Conservation (phyloP, 2,797 vertebrate genomes). For the Prunella strophiata region DNA sequence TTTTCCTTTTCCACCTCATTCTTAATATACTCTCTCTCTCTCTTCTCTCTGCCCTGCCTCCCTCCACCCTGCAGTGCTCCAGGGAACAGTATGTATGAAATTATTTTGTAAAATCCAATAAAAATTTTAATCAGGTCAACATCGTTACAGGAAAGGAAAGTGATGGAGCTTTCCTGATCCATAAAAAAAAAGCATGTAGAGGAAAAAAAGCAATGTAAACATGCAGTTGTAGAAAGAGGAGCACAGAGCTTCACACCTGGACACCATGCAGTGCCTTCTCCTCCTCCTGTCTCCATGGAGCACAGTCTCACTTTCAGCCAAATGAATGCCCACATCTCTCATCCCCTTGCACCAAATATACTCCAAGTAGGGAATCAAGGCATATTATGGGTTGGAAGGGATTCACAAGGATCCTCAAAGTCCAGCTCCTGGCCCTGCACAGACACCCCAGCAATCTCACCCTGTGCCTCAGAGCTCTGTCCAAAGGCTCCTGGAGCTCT, state of each 20-base stretch:
- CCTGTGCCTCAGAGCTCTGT: background rate
- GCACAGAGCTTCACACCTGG: background rate
- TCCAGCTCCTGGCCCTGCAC: background rate
- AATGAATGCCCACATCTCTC: background rate
- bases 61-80: conserved; percentile 40
- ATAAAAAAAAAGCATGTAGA: background rate
- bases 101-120: conserved; percentile 84
- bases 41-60: background rate
- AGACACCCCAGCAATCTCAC: background rate
- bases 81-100: conserved; percentile 69
- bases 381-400: background rate
- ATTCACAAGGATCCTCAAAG: background rate
- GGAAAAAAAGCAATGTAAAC: background rate
- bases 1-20: conserved; percentile 48
- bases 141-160: conserved; percentile 78
- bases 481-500: background rate
- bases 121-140: conserved; percentile 85
- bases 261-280: background rate
- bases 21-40: conserved; percentile 37
- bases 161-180: conserved; percentile 71
- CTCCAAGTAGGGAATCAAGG: background rate
- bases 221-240: background rate
- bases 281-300: background rate
- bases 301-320: background rate
- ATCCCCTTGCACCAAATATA: background rate